Evolutionary conservation across 2,797 vertebrate genomes (phyloP), one percentile per base, ranked within the genome.

Genomic region (Leucoraja ocellata): DNA sequence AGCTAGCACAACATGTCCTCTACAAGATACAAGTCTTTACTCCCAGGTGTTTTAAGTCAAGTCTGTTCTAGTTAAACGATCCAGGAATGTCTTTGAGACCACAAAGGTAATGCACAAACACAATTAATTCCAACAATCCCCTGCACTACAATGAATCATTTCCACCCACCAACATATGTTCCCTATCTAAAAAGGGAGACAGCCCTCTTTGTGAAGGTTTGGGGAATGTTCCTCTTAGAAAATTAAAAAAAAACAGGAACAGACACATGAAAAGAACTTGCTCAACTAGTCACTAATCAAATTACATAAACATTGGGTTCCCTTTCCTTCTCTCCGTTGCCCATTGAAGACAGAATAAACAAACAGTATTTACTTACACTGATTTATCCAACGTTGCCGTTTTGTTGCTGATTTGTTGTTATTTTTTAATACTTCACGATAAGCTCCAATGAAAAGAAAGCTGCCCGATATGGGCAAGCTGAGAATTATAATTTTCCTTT

Each of bases 31-130:
- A 88, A 16, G 61, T n/a, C 28, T 65, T 46, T 88, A 68, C 32
- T 54, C 71, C 32, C 68, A 74, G 90, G 90, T 54, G 68, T 46
- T 25, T 91, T 6, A 21, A 91, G 10, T 91, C 90, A 46, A 71
- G 90, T 91, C 90, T 71, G 65, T 91, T 71, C 54, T 91, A 18
- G 68, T 88, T 88, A 68, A 68, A 88, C 65, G n/a, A 39, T 73
- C 32, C 68, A 71, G 88, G 88, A 91, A 91, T 91, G 90, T 1
- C 90, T 74, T 74, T 91, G 9, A 91, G 11, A 91, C 28, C 71
- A 25, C 36, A 91, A 91, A 91, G 63, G 88, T 91, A 14, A 18
- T 46, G n/a, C 65, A 39, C 68, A 91, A 71, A 91, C 28, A 23
- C 68, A 91, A n/a, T n/a, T n/a, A n/a, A n/a, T n/a, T n/a, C n/a